phyloP scores from a whole-genome alignment of 1,140 invertebrate species.

The Ruditapes philippinarum region DNA sequence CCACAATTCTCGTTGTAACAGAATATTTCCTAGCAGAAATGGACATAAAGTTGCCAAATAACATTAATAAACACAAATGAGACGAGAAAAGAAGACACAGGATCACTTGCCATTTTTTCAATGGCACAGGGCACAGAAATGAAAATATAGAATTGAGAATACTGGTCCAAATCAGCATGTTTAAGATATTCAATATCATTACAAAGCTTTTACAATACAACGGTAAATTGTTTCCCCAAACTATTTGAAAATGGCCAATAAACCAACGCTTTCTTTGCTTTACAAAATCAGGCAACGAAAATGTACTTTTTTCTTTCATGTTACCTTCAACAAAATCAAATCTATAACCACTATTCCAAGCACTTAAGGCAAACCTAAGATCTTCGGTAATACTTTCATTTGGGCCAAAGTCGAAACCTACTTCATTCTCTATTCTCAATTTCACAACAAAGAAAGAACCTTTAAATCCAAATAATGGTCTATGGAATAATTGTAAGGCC shows the following conservation, averaged over 20 bases:
- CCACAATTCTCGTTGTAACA: neutral
- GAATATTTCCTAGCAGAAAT: neutral
- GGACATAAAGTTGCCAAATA: constrained; percentile 26
- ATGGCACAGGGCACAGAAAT: constrained; percentile 8
- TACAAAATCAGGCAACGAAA: constrained; percentile 97
- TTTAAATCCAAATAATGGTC: constrained; percentile 98
- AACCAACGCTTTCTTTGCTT: constrained; percentile 98
- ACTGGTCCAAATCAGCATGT: constrained; percentile 20
- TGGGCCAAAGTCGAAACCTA: constrained; percentile 97
- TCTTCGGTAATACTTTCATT: constrained; percentile 98
- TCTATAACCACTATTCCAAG: constrained; percentile 88
- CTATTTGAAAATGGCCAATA: constrained; percentile 92
- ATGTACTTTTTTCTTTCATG: constrained; percentile 99
- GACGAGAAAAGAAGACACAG: neutral
- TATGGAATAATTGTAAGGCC: constrained; percentile 97
- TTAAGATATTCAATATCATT: neutral
- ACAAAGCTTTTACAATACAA: constrained; percentile 19
- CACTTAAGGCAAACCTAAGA: constrained; percentile 98
- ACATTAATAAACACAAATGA: neutral
- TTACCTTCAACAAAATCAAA: constrained; percentile 89
- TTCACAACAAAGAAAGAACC: constrained; percentile 88
- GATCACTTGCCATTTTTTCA: constrained; percentile 4
- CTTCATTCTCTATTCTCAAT: constrained; percentile 94
- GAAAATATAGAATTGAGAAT: constrained; percentile 29
- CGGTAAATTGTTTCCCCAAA: constrained; percentile 11